Conservation (phyloP, 2,797 vertebrate species). For the Nasua narica region DNA sequence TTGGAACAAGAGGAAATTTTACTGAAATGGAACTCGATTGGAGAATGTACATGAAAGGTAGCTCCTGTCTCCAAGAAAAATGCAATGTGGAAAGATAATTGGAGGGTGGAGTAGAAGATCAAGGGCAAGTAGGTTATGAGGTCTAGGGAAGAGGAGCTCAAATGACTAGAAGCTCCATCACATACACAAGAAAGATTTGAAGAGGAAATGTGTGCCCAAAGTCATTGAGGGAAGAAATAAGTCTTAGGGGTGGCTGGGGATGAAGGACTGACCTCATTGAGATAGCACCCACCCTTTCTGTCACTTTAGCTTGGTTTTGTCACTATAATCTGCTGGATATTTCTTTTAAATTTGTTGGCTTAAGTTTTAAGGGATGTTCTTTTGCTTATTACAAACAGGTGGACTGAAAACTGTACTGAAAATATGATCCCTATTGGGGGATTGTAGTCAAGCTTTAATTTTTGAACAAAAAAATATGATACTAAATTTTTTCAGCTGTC, state of each 20-base stretch:
- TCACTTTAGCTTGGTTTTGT: not conserved
- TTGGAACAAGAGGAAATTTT: not conserved
- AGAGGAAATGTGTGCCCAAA: not conserved
- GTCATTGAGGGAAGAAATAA: not conserved
- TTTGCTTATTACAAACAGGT: not conserved
- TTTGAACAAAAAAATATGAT: not conserved
- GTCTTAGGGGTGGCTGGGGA: not conserved
- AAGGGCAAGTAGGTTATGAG: not conserved
- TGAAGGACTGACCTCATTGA: not conserved
- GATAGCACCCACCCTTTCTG: not conserved
- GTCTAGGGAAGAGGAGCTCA: not conserved
- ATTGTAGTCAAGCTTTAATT: constrained; percentile 15
- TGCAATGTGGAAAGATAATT: not conserved
- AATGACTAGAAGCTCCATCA: not conserved
- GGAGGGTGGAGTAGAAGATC: not conserved
- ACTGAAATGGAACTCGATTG: not conserved
- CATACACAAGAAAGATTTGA: not conserved
- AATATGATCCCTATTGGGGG: not conserved
- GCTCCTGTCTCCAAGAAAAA: not conserved
- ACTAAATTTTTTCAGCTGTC: not conserved
- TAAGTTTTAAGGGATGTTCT: not conserved
- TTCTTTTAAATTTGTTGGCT: not conserved
- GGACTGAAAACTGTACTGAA: not conserved
- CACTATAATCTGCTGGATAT: not conserved
- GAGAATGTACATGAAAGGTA: not conserved